Evolutionary conservation across 1,140 invertebrate species (phyloP), one percentile per base, ranked within the genome.

Genomic region (Brachionus angularis): DNA sequence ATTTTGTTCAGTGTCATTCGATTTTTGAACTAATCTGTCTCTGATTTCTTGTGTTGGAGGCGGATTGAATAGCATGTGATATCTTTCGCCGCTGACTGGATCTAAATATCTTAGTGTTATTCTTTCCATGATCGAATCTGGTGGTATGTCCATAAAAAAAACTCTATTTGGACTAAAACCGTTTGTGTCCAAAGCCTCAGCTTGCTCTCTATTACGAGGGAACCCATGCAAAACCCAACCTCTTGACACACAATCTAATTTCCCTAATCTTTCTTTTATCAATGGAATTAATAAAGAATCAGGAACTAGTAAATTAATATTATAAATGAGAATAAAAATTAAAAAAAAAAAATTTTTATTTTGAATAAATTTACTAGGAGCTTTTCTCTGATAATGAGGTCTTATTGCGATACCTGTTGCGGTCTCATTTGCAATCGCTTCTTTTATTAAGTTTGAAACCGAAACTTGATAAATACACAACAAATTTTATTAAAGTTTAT

Each of bases 151-250:
- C 53, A 82, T 73, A 75, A 82, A 81, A 71, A 82, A 81, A 23
- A 81, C 77, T 73, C 80, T 81, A 33, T 81, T 81, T 5, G 80
- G 80, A 27, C 73, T 69, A 55, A 80, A 77, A 25, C 79, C 79
- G 14, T 76, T 75, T 47, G 76, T 75, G 12, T 75, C 73, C 0
- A 82, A 74, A 23, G 75, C 74, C 62, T 81, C 79, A 1, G 78
- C 81, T 62, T 82, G 81, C 47, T 80, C 78, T n/a, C 76, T 39
- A 4, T 76, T 78, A 3, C 73, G 47, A 5, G 81, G 81, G 58
- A 76, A 82, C 0, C 80, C 81, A 74, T 79, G 76, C 31, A 82
- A 69, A 5, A 82, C 79, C 81, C 81, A 82, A 1, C 81, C 81
- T 50, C 78, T 71, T 16, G 76, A 80, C 16, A 78, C 76, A 76